phyloP scores from a whole-genome alignment of 2,888 invertebrate species.

The Polia nebulosa region DNA sequence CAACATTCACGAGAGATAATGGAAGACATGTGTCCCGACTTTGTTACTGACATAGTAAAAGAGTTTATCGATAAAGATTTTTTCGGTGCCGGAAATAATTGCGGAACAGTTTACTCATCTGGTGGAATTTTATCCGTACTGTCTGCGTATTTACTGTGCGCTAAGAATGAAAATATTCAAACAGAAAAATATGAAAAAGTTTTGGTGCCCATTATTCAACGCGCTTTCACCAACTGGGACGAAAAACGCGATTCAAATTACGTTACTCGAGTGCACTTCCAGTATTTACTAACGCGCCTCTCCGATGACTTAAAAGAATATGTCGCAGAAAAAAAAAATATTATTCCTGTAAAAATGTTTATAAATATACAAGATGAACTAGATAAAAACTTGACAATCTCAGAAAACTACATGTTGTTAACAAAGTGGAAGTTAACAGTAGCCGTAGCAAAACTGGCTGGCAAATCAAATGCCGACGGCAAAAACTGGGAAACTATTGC shows the following conservation, averaged over 20 bases:
- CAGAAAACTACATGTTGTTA: slow-evolving; percentile 77
- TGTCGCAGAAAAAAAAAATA: slow-evolving; percentile 62
- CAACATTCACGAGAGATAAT: slow-evolving; percentile 72
- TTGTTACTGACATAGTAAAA: slow-evolving; percentile 71
- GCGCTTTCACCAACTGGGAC: slow-evolving; percentile 69
- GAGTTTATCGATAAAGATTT: slow-evolving; percentile 73
- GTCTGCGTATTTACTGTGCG: slow-evolving; percentile 73
- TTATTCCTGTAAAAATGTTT: slow-evolving; percentile 72
- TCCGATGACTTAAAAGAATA: slow-evolving; percentile 68
- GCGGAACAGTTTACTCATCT: slow-evolving; percentile 22
- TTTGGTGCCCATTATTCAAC: slow-evolving; percentile 73
- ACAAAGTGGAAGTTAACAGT: slow-evolving; percentile 75
- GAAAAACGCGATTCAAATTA: slow-evolving; percentile 61
- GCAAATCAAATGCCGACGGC: slow-evolving; percentile 51
- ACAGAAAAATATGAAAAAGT: slow-evolving; percentile 72
- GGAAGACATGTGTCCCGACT: slow-evolving; percentile 71
- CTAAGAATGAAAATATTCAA: slow-evolving; percentile 73
- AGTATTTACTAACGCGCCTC: slow-evolving; percentile 67
- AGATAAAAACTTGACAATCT: slow-evolving; percentile 65
- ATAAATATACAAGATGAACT: slow-evolving; percentile 67
- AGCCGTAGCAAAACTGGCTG: slow-evolving; percentile 68
- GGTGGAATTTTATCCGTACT: slow-evolving; percentile 67
- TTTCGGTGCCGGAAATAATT: slow-evolving; percentile 46
- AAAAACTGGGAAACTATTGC: slow-evolving; percentile 64
- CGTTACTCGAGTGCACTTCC: slow-evolving; percentile 63